These are phyloP conservation scores for Donacobius atricapilla DNA, from an alignment of 2,113 vertebrate species.

Conservation along the genomic window DNA sequence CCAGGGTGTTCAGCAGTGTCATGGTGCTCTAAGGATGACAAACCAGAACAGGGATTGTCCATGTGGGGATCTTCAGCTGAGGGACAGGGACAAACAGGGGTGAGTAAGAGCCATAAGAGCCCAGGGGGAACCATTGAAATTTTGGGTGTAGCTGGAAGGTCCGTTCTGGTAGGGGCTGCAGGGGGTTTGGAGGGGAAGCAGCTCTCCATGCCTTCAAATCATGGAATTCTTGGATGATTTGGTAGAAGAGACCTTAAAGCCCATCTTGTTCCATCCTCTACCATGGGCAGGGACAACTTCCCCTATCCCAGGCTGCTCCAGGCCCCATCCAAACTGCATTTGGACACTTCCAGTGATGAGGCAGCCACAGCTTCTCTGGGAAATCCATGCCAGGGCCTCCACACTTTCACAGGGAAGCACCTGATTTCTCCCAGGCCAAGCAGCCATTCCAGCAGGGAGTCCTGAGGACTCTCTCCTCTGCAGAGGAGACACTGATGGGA, in stretches of 20 bases:
- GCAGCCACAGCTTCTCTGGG: background rate
- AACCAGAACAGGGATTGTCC: background rate
- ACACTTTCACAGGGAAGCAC: background rate
- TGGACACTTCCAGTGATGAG: background rate
- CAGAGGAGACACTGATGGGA: background rate
- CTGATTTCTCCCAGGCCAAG: background rate
- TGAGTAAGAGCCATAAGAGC: conserved; percentile 20
- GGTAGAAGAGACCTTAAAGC: background rate
- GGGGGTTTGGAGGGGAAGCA: rapidly evolving
- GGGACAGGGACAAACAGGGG: background rate
- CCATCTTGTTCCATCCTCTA: too few species aligned
- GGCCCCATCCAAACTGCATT: rapidly evolving
- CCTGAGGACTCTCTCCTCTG: background rate
- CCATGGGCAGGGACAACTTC: background rate
- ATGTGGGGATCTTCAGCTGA: conserved; percentile 17
- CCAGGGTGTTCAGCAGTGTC: background rate
- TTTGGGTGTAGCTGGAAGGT: background rate
- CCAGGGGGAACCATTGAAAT: background rate
- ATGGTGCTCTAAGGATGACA: background rate
- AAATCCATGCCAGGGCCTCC: background rate
- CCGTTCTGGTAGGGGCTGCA: background rate
- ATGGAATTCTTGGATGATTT: background rate
- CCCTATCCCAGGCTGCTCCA: background rate
- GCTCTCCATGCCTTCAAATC: background rate
- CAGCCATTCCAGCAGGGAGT: background rate